Evolutionary conservation across 2,113 vertebrate genomes (phyloP), one percentile per base, ranked within the genome.

Genomic region (Cochlearius cochlearius): DNA sequence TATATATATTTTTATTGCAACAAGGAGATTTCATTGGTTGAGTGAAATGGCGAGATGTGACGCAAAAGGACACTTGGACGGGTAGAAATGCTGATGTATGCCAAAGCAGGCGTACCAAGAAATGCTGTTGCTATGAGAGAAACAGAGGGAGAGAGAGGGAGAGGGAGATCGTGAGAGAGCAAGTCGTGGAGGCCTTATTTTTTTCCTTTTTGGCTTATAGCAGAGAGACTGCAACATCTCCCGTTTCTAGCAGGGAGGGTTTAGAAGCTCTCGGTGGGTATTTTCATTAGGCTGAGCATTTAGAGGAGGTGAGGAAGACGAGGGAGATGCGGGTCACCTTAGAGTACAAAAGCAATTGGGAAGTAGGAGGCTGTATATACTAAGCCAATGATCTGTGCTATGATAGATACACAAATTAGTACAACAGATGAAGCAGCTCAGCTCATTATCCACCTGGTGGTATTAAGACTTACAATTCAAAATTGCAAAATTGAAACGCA

Each of bases 11-110:
- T 98, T 98, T 98, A 98, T 98, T 98, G 81, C 90, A 93, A 96
- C 82, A 82, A 90, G 91, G 77, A 97, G 94, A 92, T 98, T 98
- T 97, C 98, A 98, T 99, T 99, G 99, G 99, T 98, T 97, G 97
- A 98, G 97, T 98, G 96, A 96, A 97, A 98, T 99, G 99, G 99
- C 98, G 98, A 99, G 99, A 99, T 99, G 98, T 99, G 99, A 99
- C 99, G 99, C 99, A 97, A 97, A 98, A 98, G 98, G 98, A 98
- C 97, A 98, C 93, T 98, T 98, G 98, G 98, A 98, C 97, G 98
- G 98, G 96, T 98, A 97, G 98, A 98, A 98, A 97, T 95, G 97
- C 95, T 96, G 98, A 97, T 98, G 98, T 95, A 74, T 97, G 97
- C 97, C 98, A 97, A 96, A 96, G 96, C 97, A 96, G 96, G 96